Conservation (phyloP, 2,888 invertebrate species). For the Aelia acuminata region DNA sequence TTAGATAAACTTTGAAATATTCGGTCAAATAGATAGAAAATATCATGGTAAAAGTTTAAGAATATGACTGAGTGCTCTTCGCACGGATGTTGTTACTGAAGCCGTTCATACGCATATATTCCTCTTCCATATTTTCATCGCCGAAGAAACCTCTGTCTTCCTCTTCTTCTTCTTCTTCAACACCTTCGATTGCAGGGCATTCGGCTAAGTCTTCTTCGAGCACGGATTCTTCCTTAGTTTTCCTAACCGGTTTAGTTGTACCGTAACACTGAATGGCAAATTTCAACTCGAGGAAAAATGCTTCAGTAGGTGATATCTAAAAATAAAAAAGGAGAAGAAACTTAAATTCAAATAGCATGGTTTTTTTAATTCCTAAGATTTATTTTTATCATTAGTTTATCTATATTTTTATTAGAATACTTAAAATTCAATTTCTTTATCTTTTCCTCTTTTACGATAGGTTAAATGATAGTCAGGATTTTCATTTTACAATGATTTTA, state of each 20-base stretch:
- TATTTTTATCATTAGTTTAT: too few relatives aligned
- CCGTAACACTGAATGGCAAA: constrained; percentile 69
- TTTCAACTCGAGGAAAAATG: constrained; percentile 68
- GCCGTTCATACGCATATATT: constrained; percentile 41
- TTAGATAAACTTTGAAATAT: neutral
- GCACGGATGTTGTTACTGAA: constrained; percentile 44
- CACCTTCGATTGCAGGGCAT: neutral
- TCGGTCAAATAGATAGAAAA: neutral
- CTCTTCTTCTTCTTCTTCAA: constrained; percentile 55
- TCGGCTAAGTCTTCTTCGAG: neutral
- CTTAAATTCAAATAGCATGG: too few relatives aligned
- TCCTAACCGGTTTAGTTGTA: constrained; percentile 69
- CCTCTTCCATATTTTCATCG: constrained; percentile 45
- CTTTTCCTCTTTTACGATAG: too few relatives aligned
- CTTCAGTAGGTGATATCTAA: constrained; percentile 68
- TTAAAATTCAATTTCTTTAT: too few relatives aligned
- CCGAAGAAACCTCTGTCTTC: constrained; percentile 42
- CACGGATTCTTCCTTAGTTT: constrained; percentile 40
- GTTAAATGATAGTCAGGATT: too few relatives aligned
- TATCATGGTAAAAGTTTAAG: neutral
- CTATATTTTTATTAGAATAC: too few relatives aligned
- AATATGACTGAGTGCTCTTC: constrained; percentile 46
- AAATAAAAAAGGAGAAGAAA: too few relatives aligned
- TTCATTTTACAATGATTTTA: too few relatives aligned
- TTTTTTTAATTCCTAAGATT: too few relatives aligned